A percentile compares a stretch with the other conserved stretches of the same genome.
phyloP scores from a whole-genome alignment of 2,113 vertebrate species.

The Brevimyrus niger region DNA sequence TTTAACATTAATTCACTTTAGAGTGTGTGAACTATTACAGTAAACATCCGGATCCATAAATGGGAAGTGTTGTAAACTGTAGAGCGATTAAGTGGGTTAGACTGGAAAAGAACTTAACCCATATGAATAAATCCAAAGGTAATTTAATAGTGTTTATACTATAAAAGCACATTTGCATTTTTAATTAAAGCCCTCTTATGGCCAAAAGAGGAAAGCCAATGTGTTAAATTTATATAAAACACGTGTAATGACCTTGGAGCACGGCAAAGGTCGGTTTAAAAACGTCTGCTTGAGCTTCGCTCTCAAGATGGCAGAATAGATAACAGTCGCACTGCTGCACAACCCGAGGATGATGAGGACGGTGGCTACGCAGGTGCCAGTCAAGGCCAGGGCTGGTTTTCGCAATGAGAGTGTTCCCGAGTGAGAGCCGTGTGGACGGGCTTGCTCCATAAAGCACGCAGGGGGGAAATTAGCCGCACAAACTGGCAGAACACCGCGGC shows the following conservation, averaged over 20 bases:
- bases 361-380: neutral
- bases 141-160: neutral
- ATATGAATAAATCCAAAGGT: neutral
- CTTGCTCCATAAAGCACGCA: neutral
- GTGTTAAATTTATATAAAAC: neutral
- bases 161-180: neutral
- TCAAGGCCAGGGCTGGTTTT: neutral
- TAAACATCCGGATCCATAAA: constrained; percentile 4
- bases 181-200: neutral
- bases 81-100: neutral
- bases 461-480: constrained; percentile 15
- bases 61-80: neutral
- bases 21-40: neutral
- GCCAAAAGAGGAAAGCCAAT: neutral
- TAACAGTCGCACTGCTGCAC: neutral
- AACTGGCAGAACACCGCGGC: constrained; percentile 19
- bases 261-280: neutral
- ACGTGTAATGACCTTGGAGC: neutral
- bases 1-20: neutral
- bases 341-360: neutral
- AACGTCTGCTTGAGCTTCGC: neutral
- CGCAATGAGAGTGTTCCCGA: neutral
- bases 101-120: neutral
- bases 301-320: neutral
- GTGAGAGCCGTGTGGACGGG: neutral